Base-by-base conservation (phyloP, 92 coral and sea anemone genomes). In the Heliopora coerulea region DNA sequence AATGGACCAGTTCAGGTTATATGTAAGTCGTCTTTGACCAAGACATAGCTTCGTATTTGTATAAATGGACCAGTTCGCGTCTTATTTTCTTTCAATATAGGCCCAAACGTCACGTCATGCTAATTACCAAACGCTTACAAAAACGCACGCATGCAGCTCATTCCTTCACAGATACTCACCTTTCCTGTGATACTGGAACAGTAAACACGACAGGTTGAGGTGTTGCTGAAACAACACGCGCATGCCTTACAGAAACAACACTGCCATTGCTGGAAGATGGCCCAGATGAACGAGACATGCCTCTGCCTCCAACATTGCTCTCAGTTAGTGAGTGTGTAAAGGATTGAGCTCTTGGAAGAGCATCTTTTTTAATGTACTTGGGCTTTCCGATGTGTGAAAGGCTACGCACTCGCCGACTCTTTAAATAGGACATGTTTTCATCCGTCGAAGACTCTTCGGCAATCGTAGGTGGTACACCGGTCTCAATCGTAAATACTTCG, bases 361-460 rank as follows among this genome's bases (percentile, higher is more conserved):
- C 30, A 50, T 69, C 76, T 19, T 34, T 29, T 40, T 69, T 69
- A 19, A 11, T 0, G 26, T 49, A 26, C 31, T 44, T 69, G 10
- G 76, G 76, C 26, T 52, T 50, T 52, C 76, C 76, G 18, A 69
- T 21, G 20, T 49, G 62, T 1, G 29, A 26, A 31, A 69, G 33
- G 34, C 76, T 69, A 6, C 76, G 61, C 15, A 69, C 76, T 19
- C 76, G 61, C 0, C 76, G 41, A 19, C 46, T 20, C 24, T 4
- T 28, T 12, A 44, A 23, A 33, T 28, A 49, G 29, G 50, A 69
- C 3, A 69, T 34, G 19, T 24, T 49, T 6, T 50, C 62, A 69
- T 69, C 62, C 0, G 76, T 69, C 24, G 76, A 69, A 30, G 44
- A 69, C 48, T 69, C 76, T 69, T 69, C 76, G 62, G 76, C 76